These are phyloP conservation scores for Chaetodon trifascialis DNA, from an alignment of 2,113 vertebrate genomes.

Conservation along the genomic window DNA sequence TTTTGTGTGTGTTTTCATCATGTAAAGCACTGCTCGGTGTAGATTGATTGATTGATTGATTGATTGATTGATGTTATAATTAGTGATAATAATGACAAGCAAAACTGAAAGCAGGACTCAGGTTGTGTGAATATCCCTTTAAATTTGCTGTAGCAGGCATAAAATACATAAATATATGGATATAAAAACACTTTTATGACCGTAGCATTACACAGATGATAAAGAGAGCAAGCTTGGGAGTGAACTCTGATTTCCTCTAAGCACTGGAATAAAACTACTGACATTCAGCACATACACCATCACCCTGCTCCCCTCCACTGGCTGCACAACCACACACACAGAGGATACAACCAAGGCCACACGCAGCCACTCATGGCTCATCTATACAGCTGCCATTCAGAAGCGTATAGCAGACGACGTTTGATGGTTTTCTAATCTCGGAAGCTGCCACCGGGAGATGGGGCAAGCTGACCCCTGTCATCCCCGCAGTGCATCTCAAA, in stretches of 20 bases:
- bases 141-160: background rate
- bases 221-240: slow-evolving; percentile 18
- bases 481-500: slow-evolving; percentile 78
- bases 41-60: too few species aligned
- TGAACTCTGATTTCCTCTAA: slow-evolving; percentile 53
- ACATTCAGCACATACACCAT: slow-evolving; percentile 54
- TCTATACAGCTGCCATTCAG: slow-evolving; percentile 81
- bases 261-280: slow-evolving; percentile 55
- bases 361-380: slow-evolving; percentile 70
- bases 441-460: slow-evolving; percentile 79
- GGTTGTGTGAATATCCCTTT: background rate
- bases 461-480: slow-evolving; percentile 79
- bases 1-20: too few species aligned
- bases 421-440: slow-evolving; percentile 84
- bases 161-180: background rate
- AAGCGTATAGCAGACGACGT: slow-evolving; percentile 74
- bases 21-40: too few species aligned
- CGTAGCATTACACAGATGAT: slow-evolving; percentile 6
- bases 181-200: background rate
- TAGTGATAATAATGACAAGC: background rate
- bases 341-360: slow-evolving; percentile 70
- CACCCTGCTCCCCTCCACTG: slow-evolving; percentile 35
- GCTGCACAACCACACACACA: slow-evolving; percentile 58
- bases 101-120: background rate
- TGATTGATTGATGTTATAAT: background rate